Evolutionary conservation across 2,797 vertebrate species (phyloP).

Genomic region (Heteromormyrus szaboi): DNA sequence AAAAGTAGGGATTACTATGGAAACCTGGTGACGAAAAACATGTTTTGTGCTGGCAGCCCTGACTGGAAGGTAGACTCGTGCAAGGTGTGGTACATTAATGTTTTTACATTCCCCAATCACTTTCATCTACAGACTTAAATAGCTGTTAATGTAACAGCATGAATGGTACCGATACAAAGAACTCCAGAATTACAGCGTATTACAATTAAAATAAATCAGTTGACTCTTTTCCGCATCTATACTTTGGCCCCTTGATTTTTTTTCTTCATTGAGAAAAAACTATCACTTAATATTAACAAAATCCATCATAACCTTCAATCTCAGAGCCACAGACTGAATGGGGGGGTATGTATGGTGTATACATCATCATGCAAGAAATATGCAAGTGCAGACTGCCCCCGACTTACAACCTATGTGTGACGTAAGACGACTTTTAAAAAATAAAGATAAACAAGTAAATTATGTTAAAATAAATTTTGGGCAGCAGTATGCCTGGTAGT

Average conservation of each 20-base stretch:
- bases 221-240: background rate
- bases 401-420: background rate
- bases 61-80: conserved; percentile 78
- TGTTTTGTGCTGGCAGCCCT: conserved; percentile 80
- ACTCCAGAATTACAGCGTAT: background rate
- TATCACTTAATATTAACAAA: background rate
- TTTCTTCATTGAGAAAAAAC: background rate
- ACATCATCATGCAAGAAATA: background rate
- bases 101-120: background rate
- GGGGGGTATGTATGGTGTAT: background rate
- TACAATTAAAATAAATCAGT: background rate
- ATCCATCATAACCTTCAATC: background rate
- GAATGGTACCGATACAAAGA: background rate
- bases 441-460: background rate
- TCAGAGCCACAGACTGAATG: background rate
- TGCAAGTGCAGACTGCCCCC: background rate
- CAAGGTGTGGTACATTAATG: conserved; percentile 53
- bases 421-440: background rate
- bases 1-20: conserved; percentile 46
- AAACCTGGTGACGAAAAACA: conserved; percentile 66
- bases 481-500: background rate
- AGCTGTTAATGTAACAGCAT: background rate
- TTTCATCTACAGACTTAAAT: background rate
- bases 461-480: background rate
- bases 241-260: background rate